phyloP scores from a whole-genome alignment of 1,140 invertebrate genomes.

The Trinorchestia longiramus region DNA sequence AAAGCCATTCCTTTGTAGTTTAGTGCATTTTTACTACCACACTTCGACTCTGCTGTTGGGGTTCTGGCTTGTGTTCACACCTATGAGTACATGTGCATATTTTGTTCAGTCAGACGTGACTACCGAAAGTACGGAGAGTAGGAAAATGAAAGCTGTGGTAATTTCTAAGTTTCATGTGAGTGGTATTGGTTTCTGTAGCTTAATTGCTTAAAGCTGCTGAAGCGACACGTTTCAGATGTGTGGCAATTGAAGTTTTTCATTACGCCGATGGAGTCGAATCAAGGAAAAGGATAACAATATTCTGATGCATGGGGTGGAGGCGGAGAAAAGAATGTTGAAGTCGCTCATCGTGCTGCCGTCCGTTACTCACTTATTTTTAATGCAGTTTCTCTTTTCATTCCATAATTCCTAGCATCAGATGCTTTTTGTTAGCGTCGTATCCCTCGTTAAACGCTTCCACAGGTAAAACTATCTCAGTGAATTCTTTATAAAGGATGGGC shows the following conservation, averaged over 20 bases:
- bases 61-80: neutral
- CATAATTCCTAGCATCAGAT: neutral
- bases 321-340: neutral
- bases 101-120: neutral
- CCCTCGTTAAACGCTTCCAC: neutral
- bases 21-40: neutral
- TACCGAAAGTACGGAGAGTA: neutral
- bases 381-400: neutral
- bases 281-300: neutral
- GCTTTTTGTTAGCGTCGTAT: neutral
- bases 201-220: neutral
- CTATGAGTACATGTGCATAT: neutral
- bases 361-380: neutral
- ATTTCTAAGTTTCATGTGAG: neutral
- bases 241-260: neutral
- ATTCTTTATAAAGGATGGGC: neutral
- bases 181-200: neutral
- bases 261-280: neutral
- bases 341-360: neutral
- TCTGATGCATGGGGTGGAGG: neutral
- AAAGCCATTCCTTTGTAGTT: neutral
- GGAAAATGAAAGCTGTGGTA: neutral
- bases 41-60: neutral
- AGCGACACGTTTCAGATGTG: neutral
- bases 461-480: neutral